These are phyloP conservation scores for Chionodraco myersi DNA, from an alignment of 2,113 vertebrate genomes.

Conservation along the genomic window DNA sequence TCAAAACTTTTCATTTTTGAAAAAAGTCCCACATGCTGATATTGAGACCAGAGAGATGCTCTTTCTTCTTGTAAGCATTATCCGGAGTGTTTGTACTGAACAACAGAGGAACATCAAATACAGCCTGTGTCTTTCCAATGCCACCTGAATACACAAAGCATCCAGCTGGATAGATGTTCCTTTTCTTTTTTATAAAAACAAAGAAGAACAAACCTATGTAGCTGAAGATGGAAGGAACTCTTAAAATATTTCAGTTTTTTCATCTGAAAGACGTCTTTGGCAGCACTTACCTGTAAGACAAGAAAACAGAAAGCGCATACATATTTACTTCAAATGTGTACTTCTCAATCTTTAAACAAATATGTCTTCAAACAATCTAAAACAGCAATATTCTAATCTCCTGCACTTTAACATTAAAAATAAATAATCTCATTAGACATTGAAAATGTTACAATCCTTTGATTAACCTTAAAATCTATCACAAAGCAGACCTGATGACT, in stretches of 20 bases:
- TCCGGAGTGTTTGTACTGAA: conserved; percentile 17
- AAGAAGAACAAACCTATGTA: conserved; percentile 1
- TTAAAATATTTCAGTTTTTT: not conserved
- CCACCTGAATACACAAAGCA: conserved; percentile 13
- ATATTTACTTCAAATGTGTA: not conserved
- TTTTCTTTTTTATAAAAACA: conserved; percentile 17
- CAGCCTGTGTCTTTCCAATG: conserved; percentile 19
- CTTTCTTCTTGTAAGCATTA: conserved; percentile 22
- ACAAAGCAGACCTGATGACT: not conserved
- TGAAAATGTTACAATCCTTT: not conserved
- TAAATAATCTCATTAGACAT: not conserved
- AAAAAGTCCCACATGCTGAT: not conserved
- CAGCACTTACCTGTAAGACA: not conserved
- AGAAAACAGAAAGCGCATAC: not conserved
- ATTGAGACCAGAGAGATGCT: not conserved
- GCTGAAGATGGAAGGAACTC: conserved; percentile 1
- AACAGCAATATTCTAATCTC: not conserved
- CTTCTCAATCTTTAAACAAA: not conserved
- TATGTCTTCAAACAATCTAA: not conserved
- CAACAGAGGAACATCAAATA: conserved; percentile 7
- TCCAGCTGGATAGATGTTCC: conserved; percentile 16
- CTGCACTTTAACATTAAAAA: not conserved
- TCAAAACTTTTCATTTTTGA: not conserved
- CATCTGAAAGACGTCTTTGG: not conserved
- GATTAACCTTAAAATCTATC: not conserved